Conservation (phyloP, 2,797 vertebrate genomes). For the Vultur gryphus region DNA sequence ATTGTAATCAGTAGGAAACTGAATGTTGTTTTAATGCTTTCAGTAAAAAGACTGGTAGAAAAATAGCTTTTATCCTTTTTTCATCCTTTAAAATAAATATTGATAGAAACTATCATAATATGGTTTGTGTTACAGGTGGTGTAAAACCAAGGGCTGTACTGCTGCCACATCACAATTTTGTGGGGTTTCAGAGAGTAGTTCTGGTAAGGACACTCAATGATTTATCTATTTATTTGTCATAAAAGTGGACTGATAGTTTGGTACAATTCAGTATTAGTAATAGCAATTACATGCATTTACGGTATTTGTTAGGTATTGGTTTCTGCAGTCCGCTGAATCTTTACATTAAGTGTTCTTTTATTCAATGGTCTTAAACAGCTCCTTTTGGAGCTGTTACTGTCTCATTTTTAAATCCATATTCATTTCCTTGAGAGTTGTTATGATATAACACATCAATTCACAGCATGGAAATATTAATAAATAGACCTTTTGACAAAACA, state of each 20-base stretch:
- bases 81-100: slow-evolving; percentile 34
- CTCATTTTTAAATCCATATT: not conserved
- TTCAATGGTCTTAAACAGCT: slow-evolving; percentile 2
- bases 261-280: not conserved
- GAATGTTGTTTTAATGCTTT: slow-evolving; percentile 15
- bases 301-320: not conserved
- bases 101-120: slow-evolving; percentile 58
- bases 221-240: slow-evolving; percentile 60
- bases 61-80: slow-evolving; percentile 47
- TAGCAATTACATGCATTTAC: not conserved
- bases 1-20: not conserved
- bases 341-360: slow-evolving; percentile 21
- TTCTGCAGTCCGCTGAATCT: not conserved
- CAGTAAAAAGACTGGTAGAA: slow-evolving; percentile 13
- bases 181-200: slow-evolving; percentile 70
- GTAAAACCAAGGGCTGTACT: slow-evolving; percentile 67
- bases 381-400: slow-evolving; percentile 18
- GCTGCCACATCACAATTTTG: slow-evolving; percentile 68
- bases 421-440: not conserved
- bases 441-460: not conserved
- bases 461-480: slow-evolving; percentile 6
- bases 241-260: not conserved
- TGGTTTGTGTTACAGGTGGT: slow-evolving; percentile 70
- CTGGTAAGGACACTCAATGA: slow-evolving; percentile 65
- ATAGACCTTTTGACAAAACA: not conserved